Evolutionary conservation across 2,797 vertebrate genomes (phyloP), one percentile per base, ranked within the genome.

Genomic region (Euthynnus affinis): DNA sequence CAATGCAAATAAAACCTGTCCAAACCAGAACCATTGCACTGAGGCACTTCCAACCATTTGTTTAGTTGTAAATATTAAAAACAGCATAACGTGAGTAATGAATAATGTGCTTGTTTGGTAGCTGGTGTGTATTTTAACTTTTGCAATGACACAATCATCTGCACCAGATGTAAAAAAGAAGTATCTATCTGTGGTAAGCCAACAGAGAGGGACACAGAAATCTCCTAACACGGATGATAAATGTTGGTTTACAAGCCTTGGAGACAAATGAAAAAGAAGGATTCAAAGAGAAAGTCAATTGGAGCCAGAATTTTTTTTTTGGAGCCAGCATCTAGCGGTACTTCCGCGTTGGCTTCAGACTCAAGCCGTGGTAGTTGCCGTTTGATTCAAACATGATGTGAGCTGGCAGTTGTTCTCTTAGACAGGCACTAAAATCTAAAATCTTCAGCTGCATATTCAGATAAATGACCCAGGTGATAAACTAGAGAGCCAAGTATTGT

Each of bases 131-230:
- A 49, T 55, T 55, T 20, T 7, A 14, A 37, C 42, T 64, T 74
- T n/a, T 48, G 40, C 20, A 18, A 18, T 23, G 25, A 37, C 27
- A 60, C 5, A 59, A 9, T 22, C 2, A 27, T n/a, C 52, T 34
- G 40, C 6, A 59, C 20, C 62, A 23, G 29, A 37, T 52, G n/a
- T 37, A 52, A 63, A 29, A 18, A 71, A 53, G 14, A 53, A 61
- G 51, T 10, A 55, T 55, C 18, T 32, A n/a, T 15, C 22, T 10
- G n/a, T 40, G 29, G 25, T 13, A 17, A 48, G 7, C 52, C 25
- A 49, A n/a, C 49, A 48, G 42, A 9, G 55, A 22, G 37, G 23
- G 6, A 52, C 14, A 20, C 18, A 10, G 13, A 37, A 52, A 23
- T 32, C 25, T 32, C 29, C 29, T 6, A 25, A 18, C 40, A 6